A percentile compares a stretch with the other conserved stretches of the same genome.
These are phyloP conservation scores for Volucella bombylans DNA, from an alignment of 2,888 invertebrate genomes.

Conservation along the genomic window DNA sequence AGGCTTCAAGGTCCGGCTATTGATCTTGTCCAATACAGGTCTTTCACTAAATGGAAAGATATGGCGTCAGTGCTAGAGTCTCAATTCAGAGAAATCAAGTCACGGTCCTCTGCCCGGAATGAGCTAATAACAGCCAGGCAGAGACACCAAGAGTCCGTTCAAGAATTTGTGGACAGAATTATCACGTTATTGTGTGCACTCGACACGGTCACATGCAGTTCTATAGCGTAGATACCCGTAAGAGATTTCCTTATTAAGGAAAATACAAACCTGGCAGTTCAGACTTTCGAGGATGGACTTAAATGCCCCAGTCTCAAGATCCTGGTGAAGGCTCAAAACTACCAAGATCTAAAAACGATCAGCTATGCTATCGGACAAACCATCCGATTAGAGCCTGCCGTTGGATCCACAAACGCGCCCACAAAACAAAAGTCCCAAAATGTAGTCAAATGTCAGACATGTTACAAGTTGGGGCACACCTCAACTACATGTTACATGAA, in stretches of 20 bases:
- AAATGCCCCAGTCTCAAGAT: slow-evolving; percentile 10
- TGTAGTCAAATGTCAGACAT: neutral
- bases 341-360: slow-evolving; percentile 3
- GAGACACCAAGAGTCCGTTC: neutral
- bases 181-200: neutral
- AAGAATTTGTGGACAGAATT: slow-evolving; percentile 19
- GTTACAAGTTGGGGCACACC: neutral
- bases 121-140: slow-evolving; percentile 8
- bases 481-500: neutral
- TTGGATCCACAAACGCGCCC: neutral
- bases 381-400: neutral
- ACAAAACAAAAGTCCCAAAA: neutral
- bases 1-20: too few relatives aligned
- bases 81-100: slow-evolving; percentile 21
- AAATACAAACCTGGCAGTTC: slow-evolving; percentile 2
- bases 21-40: too few relatives aligned
- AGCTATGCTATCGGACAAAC: slow-evolving; percentile 4
- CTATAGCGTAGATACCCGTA: neutral
- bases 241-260: neutral
- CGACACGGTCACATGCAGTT: neutral
- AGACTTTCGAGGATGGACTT: slow-evolving; percentile 16
- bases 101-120: slow-evolving; percentile 6
- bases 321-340: neutral
- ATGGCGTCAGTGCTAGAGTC: slow-evolving; percentile 14
- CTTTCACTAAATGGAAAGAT: too few relatives aligned